Evolutionary conservation across 2,113 vertebrate species (phyloP).

Genomic region (Neogobius melanostomus): DNA sequence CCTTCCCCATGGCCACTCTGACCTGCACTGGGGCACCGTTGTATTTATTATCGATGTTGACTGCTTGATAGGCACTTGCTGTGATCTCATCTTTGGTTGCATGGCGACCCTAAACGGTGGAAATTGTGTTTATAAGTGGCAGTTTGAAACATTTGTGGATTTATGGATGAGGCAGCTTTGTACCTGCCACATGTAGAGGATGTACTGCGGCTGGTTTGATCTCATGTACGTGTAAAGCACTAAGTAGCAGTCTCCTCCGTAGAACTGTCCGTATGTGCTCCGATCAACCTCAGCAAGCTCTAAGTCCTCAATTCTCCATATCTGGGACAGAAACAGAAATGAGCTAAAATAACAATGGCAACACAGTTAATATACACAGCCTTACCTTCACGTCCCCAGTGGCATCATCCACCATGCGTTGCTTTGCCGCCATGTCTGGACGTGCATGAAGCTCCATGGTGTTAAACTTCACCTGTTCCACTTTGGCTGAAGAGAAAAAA

Average conservation of each 20-base stretch:
- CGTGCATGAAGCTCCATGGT: constrained; percentile 83
- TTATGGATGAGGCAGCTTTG: constrained; percentile 16
- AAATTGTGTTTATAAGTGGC: neutral
- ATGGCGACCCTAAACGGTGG: constrained; percentile 79
- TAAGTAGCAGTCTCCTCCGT: constrained; percentile 90
- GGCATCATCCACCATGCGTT: constrained; percentile 89
- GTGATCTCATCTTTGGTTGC: constrained; percentile 86
- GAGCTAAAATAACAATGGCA: too few relatives aligned
- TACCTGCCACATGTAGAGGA: constrained; percentile 94
- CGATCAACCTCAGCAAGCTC: constrained; percentile 81
- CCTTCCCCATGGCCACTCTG: constrained; percentile 89
- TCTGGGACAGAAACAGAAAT: constrained; percentile 56
- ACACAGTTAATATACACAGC: neutral
- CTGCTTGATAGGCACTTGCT: constrained; percentile 85
- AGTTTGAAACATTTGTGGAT: neutral
- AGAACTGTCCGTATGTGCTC: constrained; percentile 84
- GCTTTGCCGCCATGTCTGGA: constrained; percentile 86
- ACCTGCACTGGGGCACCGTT: constrained; percentile 86
- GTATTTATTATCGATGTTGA: constrained; percentile 81
- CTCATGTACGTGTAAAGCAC: constrained; percentile 85
- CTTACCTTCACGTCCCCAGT: constrained; percentile 82
- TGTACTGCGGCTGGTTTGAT: constrained; percentile 75
- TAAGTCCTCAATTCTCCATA: constrained; percentile 88
- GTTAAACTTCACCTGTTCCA: constrained; percentile 87
- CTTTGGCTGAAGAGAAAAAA: constrained; percentile 77